Conservation (phyloP, 2,113 vertebrate species). For the Syrmaticus mikado region DNA sequence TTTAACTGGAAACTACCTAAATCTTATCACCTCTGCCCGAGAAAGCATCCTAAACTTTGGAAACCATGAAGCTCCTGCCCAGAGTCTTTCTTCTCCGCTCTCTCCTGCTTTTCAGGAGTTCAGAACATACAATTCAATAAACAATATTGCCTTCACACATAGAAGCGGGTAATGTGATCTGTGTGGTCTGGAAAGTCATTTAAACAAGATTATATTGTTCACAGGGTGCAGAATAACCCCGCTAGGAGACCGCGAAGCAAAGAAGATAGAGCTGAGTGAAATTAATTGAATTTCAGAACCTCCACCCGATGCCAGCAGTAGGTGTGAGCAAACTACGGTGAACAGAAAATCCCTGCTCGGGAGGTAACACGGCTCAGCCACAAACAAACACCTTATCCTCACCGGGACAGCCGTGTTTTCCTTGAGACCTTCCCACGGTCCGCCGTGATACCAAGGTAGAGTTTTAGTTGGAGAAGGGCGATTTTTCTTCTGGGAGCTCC, state of each 20-base stretch:
- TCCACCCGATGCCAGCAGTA: background rate
- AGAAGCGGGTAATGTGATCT: background rate
- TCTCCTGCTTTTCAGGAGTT: background rate
- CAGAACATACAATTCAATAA: background rate
- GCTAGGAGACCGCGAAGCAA: background rate
- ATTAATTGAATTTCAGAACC: background rate
- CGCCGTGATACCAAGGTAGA: slow-evolving; percentile 23
- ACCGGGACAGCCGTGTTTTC: slow-evolving; percentile 26
- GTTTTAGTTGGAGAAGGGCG: slow-evolving; percentile 60
- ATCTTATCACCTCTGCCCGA: background rate
- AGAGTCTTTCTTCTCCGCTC: background rate
- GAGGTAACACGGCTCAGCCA: background rate
- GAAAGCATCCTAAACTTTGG: background rate
- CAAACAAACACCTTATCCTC: slow-evolving; percentile 39
- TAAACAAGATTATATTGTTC: slow-evolving; percentile 47
- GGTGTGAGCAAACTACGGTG: background rate
- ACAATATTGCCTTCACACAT: background rate
- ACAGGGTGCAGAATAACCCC: background rate
- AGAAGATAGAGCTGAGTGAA: background rate
- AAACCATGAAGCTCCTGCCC: background rate
- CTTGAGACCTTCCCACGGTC: slow-evolving; percentile 48
- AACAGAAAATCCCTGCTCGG: background rate
- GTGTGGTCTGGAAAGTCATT: slow-evolving; percentile 62
- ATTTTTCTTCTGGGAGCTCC: background rate
- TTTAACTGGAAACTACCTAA: background rate